These are phyloP conservation scores for Epinotia demarniana DNA, from an alignment of 2,888 invertebrate species.

Conservation along the genomic window DNA sequence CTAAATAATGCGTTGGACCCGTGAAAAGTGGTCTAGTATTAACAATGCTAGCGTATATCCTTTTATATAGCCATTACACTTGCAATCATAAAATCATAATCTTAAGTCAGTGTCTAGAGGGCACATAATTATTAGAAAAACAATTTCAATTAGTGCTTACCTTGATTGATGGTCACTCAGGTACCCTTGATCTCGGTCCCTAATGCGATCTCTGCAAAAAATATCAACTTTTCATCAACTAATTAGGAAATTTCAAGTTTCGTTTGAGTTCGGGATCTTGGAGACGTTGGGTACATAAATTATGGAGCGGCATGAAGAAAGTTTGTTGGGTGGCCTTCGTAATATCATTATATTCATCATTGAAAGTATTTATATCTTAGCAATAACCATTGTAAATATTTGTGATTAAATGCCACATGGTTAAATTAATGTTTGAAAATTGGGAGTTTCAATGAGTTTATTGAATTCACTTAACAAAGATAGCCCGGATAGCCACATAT, in stretches of 20 bases:
- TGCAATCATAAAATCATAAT: neutral
- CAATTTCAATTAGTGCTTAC: conserved; percentile 67
- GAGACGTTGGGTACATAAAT: conserved; percentile 4
- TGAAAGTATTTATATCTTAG: neutral
- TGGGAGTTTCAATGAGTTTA: neutral
- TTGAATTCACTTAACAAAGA: neutral
- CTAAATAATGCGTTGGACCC: no score
- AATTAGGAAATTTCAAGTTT: conserved; percentile 32
- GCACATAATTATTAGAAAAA: neutral
- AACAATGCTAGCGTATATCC: no score
- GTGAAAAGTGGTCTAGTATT: no score
- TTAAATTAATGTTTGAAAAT: neutral
- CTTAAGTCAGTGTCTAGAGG: neutral
- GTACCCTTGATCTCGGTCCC: conserved; percentile 86
- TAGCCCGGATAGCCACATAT: neutral
- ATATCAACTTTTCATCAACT: conserved; percentile 49
- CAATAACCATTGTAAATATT: no score
- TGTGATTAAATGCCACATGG: neutral
- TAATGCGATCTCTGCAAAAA: conserved; percentile 68
- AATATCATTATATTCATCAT: neutral
- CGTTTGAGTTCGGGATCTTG: conserved; percentile 16
- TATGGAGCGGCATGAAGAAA: neutral
- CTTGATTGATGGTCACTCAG: conserved; percentile 92
- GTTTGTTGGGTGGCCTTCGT: neutral
- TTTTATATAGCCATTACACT: no score